phyloP scores from a whole-genome alignment of 2,113 vertebrate species.

The Cephalopterus ornatus region DNA sequence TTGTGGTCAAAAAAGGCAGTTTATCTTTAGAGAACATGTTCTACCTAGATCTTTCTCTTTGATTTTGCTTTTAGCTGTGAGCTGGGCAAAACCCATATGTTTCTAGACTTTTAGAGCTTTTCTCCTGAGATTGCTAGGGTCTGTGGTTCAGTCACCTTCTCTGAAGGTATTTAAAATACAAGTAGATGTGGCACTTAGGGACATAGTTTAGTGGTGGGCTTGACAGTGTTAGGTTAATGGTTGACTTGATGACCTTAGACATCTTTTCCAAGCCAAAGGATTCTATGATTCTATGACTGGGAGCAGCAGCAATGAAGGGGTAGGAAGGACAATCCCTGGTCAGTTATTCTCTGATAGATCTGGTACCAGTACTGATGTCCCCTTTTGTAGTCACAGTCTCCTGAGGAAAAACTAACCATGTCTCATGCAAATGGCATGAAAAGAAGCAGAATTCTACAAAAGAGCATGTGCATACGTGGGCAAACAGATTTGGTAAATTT shows the following conservation, averaged over 20 bases:
- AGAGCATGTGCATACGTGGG: neutral
- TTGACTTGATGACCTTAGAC: neutral
- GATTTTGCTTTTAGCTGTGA: neutral
- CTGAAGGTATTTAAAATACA: neutral
- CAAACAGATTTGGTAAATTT: neutral
- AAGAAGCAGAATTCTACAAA: neutral
- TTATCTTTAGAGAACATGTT: neutral
- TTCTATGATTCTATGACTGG: neutral
- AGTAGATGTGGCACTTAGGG: neutral
- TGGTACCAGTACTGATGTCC: neutral
- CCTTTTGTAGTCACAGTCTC: fast-evolving
- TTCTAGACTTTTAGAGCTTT: neutral
- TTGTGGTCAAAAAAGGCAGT: neutral
- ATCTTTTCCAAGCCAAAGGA: neutral
- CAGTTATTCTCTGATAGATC: neutral
- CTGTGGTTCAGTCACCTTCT: neutral
- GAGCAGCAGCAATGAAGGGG: neutral
- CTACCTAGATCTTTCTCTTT: neutral
- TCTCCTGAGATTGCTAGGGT: neutral
- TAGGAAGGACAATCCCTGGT: neutral
- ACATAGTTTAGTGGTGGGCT: neutral
- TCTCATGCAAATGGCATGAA: neutral
- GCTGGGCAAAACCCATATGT: neutral
- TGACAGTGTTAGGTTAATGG: neutral
- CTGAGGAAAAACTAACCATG: neutral